phyloP scores from a whole-genome alignment of 2,797 vertebrate genomes.

The Macropodus opercularis region DNA sequence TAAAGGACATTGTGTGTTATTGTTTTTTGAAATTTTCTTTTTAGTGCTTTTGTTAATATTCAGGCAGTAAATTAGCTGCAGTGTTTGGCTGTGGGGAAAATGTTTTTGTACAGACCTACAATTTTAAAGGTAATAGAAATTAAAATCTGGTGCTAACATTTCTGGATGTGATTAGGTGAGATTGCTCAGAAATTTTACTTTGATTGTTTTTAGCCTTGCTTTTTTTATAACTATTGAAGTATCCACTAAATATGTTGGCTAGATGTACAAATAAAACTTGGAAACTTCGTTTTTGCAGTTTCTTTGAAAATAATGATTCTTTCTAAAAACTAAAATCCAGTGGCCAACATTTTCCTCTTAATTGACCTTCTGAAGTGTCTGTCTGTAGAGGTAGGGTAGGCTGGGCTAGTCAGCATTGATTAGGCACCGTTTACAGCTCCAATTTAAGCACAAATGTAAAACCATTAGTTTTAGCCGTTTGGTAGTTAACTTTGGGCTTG shows the following conservation, averaged over 20 bases:
- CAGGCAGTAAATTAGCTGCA: conserved; percentile 54
- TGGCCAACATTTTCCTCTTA: conserved; percentile 40
- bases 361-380: conserved; percentile 22
- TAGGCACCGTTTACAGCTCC: conserved; percentile 41
- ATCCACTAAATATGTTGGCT: conserved; percentile 47
- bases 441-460: conserved; percentile 70
- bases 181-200: conserved; percentile 51
- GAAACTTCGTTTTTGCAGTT: conserved; percentile 71
- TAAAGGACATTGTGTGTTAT: conserved; percentile 50
- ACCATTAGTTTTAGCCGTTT: conserved; percentile 27
- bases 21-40: conserved; percentile 32
- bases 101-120: conserved; percentile 65
- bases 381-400: conserved; percentile 12
- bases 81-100: conserved; percentile 60
- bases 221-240: conserved; percentile 34
- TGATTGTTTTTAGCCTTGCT: conserved; percentile 22
- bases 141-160: conserved; percentile 73
- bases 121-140: conserved; percentile 53
- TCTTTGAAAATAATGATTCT: conserved; percentile 62
- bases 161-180: conserved; percentile 64
- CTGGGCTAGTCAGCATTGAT: conserved; percentile 26
- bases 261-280: conserved; percentile 67
- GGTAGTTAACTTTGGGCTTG: conserved; percentile 40
- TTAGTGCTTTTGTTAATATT: conserved; percentile 68
- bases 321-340: conserved; percentile 38